These are phyloP conservation scores for Sciurus niger DNA, from an alignment of 2,113 vertebrate genomes.

Conservation along the genomic window DNA sequence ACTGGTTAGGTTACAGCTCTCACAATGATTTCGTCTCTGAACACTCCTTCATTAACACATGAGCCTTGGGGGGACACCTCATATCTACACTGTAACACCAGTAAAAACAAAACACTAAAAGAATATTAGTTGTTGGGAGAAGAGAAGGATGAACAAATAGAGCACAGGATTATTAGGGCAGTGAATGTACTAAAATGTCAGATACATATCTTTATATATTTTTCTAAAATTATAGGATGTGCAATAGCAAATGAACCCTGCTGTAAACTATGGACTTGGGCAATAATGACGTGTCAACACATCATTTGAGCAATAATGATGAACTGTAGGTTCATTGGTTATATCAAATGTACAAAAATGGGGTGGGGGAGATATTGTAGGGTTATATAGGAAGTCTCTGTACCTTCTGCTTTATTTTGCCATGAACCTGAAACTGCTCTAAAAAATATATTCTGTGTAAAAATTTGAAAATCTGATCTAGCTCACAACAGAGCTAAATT, in stretches of 20 bases:
- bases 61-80: too few relatives aligned
- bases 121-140: background rate
- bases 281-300: background rate
- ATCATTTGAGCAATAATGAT: too few relatives aligned
- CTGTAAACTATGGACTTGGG: background rate
- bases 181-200: background rate
- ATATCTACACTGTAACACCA: too few relatives aligned
- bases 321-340: background rate
- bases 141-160: background rate
- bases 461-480: background rate
- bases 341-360: background rate
- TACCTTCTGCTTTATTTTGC: background rate
- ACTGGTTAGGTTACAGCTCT: too few relatives aligned
- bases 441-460: background rate
- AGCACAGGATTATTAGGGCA: background rate
- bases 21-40: too few relatives aligned
- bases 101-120: background rate
- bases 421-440: background rate
- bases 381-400: background rate
- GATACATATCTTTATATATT: background rate
- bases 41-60: too few relatives aligned
- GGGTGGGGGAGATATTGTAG: too few relatives aligned
- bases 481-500: constrained; percentile 24
- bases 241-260: background rate
- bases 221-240: background rate